Base-by-base conservation (phyloP, 2,113 vertebrate species). In the Ailuropoda melanoleuca region DNA sequence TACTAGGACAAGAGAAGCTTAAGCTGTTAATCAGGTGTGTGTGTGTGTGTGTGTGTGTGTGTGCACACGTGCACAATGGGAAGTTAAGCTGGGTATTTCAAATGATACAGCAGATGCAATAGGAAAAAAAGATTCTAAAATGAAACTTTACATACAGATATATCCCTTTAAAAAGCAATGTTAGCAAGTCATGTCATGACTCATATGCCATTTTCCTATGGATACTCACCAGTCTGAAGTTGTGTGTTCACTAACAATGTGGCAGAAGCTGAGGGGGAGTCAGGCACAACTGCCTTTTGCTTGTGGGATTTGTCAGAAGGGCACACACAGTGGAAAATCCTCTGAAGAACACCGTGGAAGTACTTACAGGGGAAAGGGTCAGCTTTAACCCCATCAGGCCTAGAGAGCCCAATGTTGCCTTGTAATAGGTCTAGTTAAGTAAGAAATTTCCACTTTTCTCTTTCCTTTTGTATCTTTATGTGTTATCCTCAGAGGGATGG, bases 11-110 rank as follows among this genome's bases (percentile, higher is more conserved):
- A 86, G 37, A 58, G 9, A 17, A 84, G 53, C 29, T 31, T 7
- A 48, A 5, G 4, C 2, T 84, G 4, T 24, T 24, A 77, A 60
- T 90, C 12, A 66, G 3, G 2, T 8, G 6, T 34, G 11, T 66
- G 19, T 23, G 14, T 46, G 31, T 29, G 50, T 34, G n/a, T 12
- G 23, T 43, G 4, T 34, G 8, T 46, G 3, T 75, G 26, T n/a
- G 12, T 31, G 3, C 34, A 23, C 6, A 2, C 5, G 1, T 9
- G 1, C 3, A 0, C 14, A 31, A 74, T 24, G 5, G 24, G 37
- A 10, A 66, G 26, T 34, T 66, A 78, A 84, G 1, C 24, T 88
- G 23, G 72, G 29, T 43, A 85, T 92, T 88, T 78, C 37, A 70
- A n/a, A 31, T 24, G 17, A 23, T 8, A 66, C 11, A 64, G 34